Evolutionary conservation across 53 echinoderm and acorn worm species (phyloP).

Genomic region (Crossaster papposus): DNA sequence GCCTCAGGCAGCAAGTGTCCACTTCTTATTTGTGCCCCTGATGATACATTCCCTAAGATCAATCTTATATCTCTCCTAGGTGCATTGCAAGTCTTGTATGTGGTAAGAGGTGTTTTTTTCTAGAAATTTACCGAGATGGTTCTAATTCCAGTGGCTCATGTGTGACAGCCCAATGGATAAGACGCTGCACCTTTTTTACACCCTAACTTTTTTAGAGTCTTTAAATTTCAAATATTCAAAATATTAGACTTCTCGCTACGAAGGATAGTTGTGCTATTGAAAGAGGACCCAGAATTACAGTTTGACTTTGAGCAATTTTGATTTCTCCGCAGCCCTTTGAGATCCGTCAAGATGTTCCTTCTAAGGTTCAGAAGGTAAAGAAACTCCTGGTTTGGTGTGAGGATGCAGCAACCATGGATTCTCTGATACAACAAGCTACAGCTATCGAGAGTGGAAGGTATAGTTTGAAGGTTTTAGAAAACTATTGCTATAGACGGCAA

Average conservation of each 20-base stretch:
- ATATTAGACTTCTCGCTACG: too few relatives aligned
- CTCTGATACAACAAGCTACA: constrained; percentile 44
- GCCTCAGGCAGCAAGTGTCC: constrained; percentile 76
- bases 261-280: too few relatives aligned
- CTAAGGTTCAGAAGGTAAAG: constrained; percentile 59
- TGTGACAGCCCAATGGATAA: too few relatives aligned
- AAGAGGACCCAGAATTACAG: not conserved
- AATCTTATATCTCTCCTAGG: constrained; percentile 71
- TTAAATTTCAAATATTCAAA: too few relatives aligned
- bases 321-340: constrained; percentile 75
- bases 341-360: constrained; percentile 71
- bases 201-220: too few relatives aligned
- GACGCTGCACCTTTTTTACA: too few relatives aligned
- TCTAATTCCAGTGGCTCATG: not conserved
- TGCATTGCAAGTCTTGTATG: constrained; percentile 81
- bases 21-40: constrained; percentile 69
- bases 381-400: constrained; percentile 66
- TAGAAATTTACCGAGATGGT: not conserved
- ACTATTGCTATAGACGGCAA: too few relatives aligned
- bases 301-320: not conserved
- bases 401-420: constrained; percentile 6
- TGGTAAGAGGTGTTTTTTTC: constrained; percentile 68
- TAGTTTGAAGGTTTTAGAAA: not conserved
- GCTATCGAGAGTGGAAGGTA: constrained; percentile 92
- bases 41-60: constrained; percentile 66